These are phyloP conservation scores for Bilobella aurantiaca DNA, from an alignment of 1,140 invertebrate genomes.

Conservation along the genomic window DNA sequence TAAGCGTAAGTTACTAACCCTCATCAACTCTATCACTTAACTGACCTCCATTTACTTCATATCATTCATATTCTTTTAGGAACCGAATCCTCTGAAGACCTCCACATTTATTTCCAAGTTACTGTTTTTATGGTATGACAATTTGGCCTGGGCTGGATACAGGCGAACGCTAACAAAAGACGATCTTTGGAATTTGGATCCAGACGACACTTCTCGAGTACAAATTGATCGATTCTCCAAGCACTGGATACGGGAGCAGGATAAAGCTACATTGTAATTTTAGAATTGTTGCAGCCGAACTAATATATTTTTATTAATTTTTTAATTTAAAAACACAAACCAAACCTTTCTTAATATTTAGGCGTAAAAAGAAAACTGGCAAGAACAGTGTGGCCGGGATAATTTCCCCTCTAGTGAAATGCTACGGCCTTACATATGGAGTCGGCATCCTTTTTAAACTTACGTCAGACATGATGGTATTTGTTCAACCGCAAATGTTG, in stretches of 20 bases:
- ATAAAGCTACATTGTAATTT: slow-evolving; percentile 5
- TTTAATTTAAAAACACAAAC: no score
- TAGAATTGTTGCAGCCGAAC: no score
- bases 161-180: slow-evolving; percentile 41
- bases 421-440: slow-evolving; percentile 43
- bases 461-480: slow-evolving; percentile 49
- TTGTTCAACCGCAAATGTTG: slow-evolving; percentile 46
- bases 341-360: background rate
- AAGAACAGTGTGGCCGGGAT: slow-evolving; percentile 23
- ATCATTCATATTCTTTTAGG: slow-evolving; percentile 42
- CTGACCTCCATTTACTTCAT: slow-evolving; percentile 21
- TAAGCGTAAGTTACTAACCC: slow-evolving; percentile 9
- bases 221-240: slow-evolving; percentile 43
- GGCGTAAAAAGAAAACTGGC: background rate
- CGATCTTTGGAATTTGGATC: slow-evolving; percentile 48
- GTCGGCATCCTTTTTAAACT: slow-evolving; percentile 43
- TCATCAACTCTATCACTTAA: background rate
- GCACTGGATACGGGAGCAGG: slow-evolving; percentile 39
- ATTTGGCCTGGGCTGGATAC: slow-evolving; percentile 52
- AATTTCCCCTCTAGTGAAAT: slow-evolving; percentile 41
- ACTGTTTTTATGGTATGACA: slow-evolving; percentile 84
- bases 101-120: slow-evolving; percentile 79
- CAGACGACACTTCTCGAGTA: slow-evolving; percentile 41
- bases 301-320: no score
- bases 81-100: slow-evolving; percentile 71